phyloP scores from a whole-genome alignment of 2,797 vertebrate genomes.

The Peromyscus aztecus region DNA sequence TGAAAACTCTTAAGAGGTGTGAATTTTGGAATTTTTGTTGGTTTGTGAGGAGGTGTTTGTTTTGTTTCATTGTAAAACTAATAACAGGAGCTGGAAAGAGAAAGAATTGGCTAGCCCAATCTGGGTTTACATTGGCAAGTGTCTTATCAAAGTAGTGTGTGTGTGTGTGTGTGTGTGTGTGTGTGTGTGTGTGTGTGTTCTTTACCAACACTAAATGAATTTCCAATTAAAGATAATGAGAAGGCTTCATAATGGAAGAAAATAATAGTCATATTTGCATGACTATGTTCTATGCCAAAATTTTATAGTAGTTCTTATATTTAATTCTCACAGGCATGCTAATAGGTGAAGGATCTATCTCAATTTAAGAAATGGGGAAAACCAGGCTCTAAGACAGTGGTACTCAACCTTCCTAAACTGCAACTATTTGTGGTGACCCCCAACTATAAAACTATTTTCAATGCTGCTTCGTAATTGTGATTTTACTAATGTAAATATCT shows the following conservation, averaged over 20 bases:
- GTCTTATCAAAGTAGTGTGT: conserved; percentile 17
- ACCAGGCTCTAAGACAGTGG: neutral
- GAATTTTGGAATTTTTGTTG: neutral
- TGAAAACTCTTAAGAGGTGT: conserved; percentile 1
- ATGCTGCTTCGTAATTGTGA: neutral
- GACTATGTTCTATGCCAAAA: neutral
- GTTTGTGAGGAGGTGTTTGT: neutral
- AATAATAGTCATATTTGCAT: neutral
- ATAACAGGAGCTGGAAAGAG: neutral
- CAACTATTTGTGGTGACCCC: neutral
- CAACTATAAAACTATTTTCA: neutral
- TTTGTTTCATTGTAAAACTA: neutral
- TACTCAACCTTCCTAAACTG: neutral
- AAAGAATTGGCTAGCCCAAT: neutral
- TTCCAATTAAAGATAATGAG: conserved; percentile 16
- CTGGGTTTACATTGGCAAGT: neutral
- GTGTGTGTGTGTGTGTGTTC: neutral
- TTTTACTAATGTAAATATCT: neutral
- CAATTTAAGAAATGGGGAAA: neutral
- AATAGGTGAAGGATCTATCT: neutral
- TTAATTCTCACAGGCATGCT: neutral
- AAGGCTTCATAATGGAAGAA: neutral
- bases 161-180: neutral
- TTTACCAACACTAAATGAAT: conserved; percentile 23
- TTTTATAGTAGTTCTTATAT: neutral